Conservation (phyloP, 2,797 vertebrate species). For the Melanotaenia parkinsoni region DNA sequence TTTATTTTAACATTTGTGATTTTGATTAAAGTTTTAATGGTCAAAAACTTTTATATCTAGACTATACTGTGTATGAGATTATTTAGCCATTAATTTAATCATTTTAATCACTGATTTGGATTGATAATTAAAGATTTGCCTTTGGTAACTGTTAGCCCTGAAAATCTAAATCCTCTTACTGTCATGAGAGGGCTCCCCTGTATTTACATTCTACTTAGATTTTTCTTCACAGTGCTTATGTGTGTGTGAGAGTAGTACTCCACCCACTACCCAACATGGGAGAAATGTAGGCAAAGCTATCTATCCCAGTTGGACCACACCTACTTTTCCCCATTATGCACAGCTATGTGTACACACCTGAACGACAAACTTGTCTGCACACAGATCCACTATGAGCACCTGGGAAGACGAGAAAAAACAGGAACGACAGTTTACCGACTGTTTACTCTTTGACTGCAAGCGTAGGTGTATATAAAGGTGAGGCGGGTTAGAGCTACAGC, state of each 20-base stretch:
- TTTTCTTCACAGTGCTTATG: not conserved
- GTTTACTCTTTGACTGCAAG: constrained; percentile 14
- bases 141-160: not conserved
- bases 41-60: no score
- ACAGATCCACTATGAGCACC: constrained; percentile 98
- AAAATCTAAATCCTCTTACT: constrained; percentile 5
- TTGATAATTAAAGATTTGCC: not conserved
- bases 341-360: constrained; percentile 87
- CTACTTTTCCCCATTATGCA: constrained; percentile 33
- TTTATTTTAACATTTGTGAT: no score
- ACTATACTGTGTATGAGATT: no score
- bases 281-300: constrained; percentile 64
- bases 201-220: not conserved
- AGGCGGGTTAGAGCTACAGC: not conserved
- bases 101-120: no score
- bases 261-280: not conserved
- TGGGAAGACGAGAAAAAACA: constrained; percentile 64
- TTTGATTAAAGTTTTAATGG: no score
- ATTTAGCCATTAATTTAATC: no score
- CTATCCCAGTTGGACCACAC: constrained; percentile 44
- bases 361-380: constrained; percentile 91
- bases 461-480: not conserved
- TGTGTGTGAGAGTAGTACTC: constrained; percentile 2
- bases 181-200: constrained; percentile 1
- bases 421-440: constrained; percentile 42